Percentiles rank a stretch among this genome's conserved stretches.
phyloP scores from a whole-genome alignment of 2,888 invertebrate species.

The Eupithecia dodoneata region DNA sequence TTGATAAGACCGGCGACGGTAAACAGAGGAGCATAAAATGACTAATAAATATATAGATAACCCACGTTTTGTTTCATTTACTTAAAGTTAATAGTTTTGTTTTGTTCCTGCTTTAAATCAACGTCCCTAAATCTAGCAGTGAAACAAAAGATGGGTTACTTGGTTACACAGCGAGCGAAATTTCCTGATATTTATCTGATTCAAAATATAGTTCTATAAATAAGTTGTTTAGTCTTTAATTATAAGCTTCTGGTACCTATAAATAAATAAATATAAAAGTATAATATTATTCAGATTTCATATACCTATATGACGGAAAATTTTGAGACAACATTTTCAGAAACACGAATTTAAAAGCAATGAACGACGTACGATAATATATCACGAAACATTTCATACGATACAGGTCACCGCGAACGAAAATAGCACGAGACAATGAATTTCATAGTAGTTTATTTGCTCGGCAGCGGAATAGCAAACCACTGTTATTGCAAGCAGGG shows the following conservation, averaged over 20 bases:
- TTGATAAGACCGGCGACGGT: conserved; percentile 19
- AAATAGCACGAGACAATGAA: conserved; percentile 31
- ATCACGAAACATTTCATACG: conserved; percentile 9
- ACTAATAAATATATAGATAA: background rate
- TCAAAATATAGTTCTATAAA: too few species aligned
- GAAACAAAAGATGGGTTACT: background rate
- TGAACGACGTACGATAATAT: background rate
- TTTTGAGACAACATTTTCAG: background rate
- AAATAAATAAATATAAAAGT: too few species aligned
- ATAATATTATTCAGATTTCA: too few species aligned
- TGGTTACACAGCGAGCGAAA: too few species aligned
- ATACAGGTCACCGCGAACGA: conserved; percentile 13
- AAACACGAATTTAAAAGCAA: background rate
- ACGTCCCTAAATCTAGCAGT: background rate
- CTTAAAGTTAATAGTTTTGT: background rate
- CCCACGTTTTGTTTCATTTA: conserved; percentile 2
- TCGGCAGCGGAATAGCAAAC: conserved; percentile 21
- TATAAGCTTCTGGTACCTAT: too few species aligned
- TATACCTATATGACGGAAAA: background rate
- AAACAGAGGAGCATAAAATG: conserved; percentile 8
- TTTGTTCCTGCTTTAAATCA: background rate
- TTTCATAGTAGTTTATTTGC: conserved; percentile 30
- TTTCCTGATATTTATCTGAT: too few species aligned
- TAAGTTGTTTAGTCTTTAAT: too few species aligned
- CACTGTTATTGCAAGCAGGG: conserved; percentile 40